Conservation (phyloP, 2,797 vertebrate genomes). For the Malurus leucopterus region DNA sequence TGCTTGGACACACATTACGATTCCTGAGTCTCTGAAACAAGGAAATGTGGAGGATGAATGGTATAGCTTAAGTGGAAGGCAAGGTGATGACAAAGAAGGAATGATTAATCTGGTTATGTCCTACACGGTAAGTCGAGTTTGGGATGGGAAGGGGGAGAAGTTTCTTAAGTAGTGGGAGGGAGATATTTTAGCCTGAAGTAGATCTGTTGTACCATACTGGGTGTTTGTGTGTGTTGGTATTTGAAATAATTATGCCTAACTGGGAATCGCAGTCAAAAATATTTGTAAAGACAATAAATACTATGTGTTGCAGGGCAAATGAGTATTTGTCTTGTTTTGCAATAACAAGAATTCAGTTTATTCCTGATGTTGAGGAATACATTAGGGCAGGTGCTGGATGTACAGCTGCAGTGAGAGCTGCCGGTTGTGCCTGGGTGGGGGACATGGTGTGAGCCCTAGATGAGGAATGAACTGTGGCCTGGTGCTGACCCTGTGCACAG, state of each 20-base stretch:
- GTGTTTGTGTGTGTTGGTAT: neutral
- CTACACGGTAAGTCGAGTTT: constrained; percentile 81
- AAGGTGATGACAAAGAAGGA: constrained; percentile 97
- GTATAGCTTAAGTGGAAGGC: constrained; percentile 91
- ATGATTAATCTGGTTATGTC: constrained; percentile 98
- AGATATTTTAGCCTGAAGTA: neutral
- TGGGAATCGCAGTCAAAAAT: neutral
- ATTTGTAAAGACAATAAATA: neutral
- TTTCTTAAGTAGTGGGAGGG: neutral
- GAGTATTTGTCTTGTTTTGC: neutral
- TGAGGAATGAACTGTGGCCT: neutral
- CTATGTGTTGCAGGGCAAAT: neutral
- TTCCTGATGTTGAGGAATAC: neutral
- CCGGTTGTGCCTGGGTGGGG: neutral
- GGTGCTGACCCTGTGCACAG: neutral
- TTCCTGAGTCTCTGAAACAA: constrained; percentile 87
- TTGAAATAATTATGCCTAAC: neutral
- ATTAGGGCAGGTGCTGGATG: neutral
- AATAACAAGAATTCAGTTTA: neutral
- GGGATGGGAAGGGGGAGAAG: neutral
- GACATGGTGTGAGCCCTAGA: neutral
- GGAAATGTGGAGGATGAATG: constrained; percentile 92
- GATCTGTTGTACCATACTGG: neutral
- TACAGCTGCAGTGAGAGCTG: neutral
- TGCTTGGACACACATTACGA: constrained; percentile 93